Percentiles rank a stretch among this genome's conserved stretches.
Evolutionary conservation across 2,113 vertebrate species (phyloP).

Genomic region (Ailurus styani): DNA sequence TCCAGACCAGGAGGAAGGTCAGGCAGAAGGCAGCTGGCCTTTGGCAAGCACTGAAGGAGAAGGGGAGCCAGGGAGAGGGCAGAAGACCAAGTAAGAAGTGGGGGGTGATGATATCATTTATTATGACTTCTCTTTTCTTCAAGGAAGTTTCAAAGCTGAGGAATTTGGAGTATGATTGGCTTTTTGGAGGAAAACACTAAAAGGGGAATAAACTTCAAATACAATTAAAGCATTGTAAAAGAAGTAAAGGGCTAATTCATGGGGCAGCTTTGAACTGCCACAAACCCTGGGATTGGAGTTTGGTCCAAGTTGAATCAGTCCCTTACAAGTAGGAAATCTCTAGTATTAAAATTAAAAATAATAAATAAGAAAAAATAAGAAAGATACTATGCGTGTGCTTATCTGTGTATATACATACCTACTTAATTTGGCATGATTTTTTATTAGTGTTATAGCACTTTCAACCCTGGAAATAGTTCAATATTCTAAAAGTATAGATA

Average conservation of each 20-base stretch:
- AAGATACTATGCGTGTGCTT: neutral
- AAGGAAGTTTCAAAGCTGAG: neutral
- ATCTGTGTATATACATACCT: neutral
- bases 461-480: neutral
- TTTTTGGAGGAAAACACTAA: neutral
- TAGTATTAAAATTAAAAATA: neutral
- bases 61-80: neutral
- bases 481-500: neutral
- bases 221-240: neutral
- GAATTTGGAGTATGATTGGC: neutral
- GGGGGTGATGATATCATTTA: neutral
- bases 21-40: neutral
- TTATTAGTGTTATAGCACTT: neutral
- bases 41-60: neutral
- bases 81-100: neutral
- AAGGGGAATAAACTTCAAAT: neutral
- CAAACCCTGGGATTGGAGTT: neutral
- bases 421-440: neutral
- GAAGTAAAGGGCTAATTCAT: neutral
- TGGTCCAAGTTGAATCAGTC: neutral
- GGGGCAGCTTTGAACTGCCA: neutral
- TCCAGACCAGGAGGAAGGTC: neutral
- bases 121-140: neutral
- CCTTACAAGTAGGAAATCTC: neutral
- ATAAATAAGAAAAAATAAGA: neutral